Percentiles rank a stretch among this genome's conserved stretches.
Evolutionary conservation across 2,888 invertebrate species (phyloP).

Genomic region (Phaedon cochleariae): DNA sequence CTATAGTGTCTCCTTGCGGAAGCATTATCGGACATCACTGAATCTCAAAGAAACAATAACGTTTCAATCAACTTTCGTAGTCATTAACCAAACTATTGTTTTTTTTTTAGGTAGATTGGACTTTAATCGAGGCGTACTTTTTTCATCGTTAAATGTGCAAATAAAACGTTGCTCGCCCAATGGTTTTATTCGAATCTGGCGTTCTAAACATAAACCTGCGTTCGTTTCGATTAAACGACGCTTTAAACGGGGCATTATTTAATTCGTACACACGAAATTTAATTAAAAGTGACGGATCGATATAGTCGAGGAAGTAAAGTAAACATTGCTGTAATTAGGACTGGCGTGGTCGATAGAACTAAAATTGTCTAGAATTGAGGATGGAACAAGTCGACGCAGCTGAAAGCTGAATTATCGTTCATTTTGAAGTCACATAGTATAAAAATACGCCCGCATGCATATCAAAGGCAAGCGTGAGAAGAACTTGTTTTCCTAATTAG

Average conservation of each 20-base stretch:
- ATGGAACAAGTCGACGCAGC: no score
- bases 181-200: constrained; percentile 21
- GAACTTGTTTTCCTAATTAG: no score
- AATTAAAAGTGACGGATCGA: constrained; percentile 17
- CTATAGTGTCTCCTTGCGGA: no score
- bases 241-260: constrained; percentile 13
- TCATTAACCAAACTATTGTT: background rate
- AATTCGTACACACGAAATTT: constrained; percentile 20
- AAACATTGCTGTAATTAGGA: background rate
- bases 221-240: constrained; percentile 20
- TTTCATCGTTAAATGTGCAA: constrained; percentile 14
- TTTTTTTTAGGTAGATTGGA: background rate
- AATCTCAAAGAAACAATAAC: no score
- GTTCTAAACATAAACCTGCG: constrained; percentile 19
- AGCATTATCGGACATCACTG: no score
- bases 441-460: no score
- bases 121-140: constrained; percentile 1
- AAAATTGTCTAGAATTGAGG: background rate
- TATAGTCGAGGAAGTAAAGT: constrained; percentile 4
- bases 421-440: no score
- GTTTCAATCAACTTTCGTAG: no score
- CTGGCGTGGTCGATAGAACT: background rate
- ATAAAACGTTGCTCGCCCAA: constrained; percentile 10
- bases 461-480: no score
- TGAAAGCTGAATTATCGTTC: no score